A percentile compares a stretch with the other conserved stretches of the same genome.
These are phyloP conservation scores for Sebastes matsubarae DNA, from an alignment of 2,797 vertebrate genomes.

Conservation along the genomic window DNA sequence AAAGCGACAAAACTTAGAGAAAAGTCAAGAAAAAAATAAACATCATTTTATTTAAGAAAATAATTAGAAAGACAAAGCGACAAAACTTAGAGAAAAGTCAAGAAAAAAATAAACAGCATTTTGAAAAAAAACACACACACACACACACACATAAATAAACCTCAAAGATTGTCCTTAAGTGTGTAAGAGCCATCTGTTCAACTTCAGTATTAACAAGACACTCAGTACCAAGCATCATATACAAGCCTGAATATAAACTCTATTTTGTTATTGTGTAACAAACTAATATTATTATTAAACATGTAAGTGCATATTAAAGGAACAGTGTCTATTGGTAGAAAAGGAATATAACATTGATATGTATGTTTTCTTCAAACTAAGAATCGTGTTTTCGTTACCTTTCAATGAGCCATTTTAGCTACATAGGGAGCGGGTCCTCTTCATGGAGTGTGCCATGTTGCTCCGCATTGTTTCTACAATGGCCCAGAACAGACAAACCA, in stretches of 20 bases:
- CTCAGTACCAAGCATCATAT: background rate
- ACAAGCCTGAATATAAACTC: background rate
- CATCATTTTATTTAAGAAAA: background rate
- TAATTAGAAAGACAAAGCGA: background rate
- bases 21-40: background rate
- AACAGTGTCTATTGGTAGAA: too few species aligned
- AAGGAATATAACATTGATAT: too few species aligned
- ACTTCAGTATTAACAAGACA: background rate
- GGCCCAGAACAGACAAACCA: too few species aligned
- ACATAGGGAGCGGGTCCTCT: too few species aligned
- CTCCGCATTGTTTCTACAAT: too few species aligned
- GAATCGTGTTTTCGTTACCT: too few species aligned
- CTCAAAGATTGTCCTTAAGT: background rate
- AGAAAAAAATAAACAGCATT: background rate
- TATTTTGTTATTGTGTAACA: background rate
- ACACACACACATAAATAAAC: background rate
- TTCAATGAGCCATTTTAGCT: rapidly evolving
- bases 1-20: background rate
- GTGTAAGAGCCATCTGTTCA: background rate
- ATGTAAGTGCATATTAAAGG: rapidly evolving
- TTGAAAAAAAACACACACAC: too few species aligned
- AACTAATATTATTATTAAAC: background rate
- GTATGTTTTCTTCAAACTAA: too few species aligned
- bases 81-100: background rate
- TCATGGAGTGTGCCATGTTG: too few species aligned